These are phyloP conservation scores for Grantiella picta DNA, from an alignment of 2,113 vertebrate species.

Conservation along the genomic window DNA sequence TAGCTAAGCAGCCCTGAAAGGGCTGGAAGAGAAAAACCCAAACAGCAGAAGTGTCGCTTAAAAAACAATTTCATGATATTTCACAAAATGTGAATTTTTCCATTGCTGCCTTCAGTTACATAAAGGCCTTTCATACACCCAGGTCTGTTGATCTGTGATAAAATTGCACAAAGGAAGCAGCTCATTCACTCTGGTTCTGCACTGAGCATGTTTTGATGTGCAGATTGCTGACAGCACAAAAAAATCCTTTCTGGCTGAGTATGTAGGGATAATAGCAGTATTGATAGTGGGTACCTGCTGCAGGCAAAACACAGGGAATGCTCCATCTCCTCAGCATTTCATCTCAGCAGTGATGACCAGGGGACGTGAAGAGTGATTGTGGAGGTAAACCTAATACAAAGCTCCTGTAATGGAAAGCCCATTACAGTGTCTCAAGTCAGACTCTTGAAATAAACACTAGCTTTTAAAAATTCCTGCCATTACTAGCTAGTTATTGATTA, in stretches of 20 bases:
- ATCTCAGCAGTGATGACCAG: background rate
- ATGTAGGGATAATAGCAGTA: background rate
- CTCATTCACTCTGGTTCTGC: background rate
- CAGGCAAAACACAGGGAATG: slow-evolving; percentile 6
- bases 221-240: slow-evolving; percentile 26
- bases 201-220: slow-evolving; percentile 39
- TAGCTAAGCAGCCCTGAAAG: background rate
- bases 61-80: background rate
- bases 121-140: background rate
- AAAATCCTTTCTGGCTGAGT: slow-evolving; percentile 5
- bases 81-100: background rate
- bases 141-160: slow-evolving; percentile 19
- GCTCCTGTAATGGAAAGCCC: background rate
- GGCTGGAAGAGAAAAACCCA: background rate
- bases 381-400: background rate
- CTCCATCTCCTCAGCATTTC: background rate
- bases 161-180: slow-evolving; percentile 17
- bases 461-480: background rate
- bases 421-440: background rate
- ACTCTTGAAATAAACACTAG: background rate
- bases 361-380: background rate
- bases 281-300: background rate
- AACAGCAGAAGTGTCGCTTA: background rate
- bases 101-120: background rate
- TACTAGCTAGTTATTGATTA: background rate